These are phyloP conservation scores for Ginglymostoma cirratum DNA, from an alignment of 2,113 vertebrate species.

Conservation along the genomic window DNA sequence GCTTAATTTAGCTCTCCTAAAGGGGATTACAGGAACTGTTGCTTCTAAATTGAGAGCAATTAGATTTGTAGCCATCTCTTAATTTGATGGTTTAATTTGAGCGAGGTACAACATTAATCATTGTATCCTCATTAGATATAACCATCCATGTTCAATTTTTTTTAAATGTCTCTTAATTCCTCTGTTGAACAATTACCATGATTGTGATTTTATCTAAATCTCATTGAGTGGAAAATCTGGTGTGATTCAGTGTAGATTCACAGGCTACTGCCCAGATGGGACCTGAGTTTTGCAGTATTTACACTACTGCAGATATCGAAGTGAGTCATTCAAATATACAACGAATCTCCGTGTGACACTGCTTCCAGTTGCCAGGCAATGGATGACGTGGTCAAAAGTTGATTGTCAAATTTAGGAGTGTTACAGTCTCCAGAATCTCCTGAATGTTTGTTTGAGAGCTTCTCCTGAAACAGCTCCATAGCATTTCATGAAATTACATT, in stretches of 20 bases:
- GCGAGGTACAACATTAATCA: constrained; percentile 19
- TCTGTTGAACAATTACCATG: neutral
- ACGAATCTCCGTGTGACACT: neutral
- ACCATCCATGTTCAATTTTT: neutral
- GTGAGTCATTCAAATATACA: neutral
- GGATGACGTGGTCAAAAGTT: constrained; percentile 18
- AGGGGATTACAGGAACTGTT: neutral
- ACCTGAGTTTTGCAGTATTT: neutral
- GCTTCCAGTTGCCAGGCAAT: neutral
- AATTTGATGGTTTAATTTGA: constrained; percentile 13
- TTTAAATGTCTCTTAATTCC: neutral
- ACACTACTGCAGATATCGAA: neutral
- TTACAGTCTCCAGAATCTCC: neutral
- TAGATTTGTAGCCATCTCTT: constrained; percentile 23
- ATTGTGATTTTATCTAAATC: neutral
- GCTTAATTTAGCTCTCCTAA: neutral
- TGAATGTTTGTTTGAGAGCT: no score
- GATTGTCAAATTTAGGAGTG: neutral
- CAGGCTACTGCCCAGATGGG: neutral
- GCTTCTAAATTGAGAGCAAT: constrained; percentile 34
- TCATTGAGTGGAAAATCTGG: neutral
- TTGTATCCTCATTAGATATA: constrained; percentile 2
- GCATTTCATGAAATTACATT: neutral
- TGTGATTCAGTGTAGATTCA: neutral
- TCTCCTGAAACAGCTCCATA: no score